Conservation (phyloP, 2,888 invertebrate species). For the Camponotus fellah region DNA sequence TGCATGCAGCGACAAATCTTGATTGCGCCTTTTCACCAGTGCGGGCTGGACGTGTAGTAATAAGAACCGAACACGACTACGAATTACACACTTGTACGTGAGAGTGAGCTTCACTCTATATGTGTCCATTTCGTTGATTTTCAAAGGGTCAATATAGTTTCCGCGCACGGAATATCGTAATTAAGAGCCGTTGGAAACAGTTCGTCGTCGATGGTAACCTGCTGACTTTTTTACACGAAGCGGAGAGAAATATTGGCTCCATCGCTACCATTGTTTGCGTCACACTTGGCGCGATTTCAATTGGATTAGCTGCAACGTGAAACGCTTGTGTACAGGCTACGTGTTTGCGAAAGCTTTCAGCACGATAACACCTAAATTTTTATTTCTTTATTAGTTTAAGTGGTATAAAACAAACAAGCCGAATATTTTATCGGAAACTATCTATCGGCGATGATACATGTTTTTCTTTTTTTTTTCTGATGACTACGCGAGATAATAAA, state of each 20-base stretch:
- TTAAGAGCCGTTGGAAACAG: slow-evolving; percentile 60
- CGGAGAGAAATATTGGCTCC: slow-evolving; percentile 55
- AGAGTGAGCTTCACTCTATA: slow-evolving; percentile 37
- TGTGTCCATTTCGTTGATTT: slow-evolving; percentile 64
- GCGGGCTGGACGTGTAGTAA: slow-evolving; percentile 62
- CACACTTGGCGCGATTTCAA: slow-evolving; percentile 57
- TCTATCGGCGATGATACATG: neutral
- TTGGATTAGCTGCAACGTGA: slow-evolving; percentile 55
- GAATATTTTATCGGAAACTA: slow-evolving; percentile 45
- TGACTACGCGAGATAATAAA: slow-evolving; percentile 11
- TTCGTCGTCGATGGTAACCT: slow-evolving; percentile 48
- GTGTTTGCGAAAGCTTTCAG: slow-evolving; percentile 54
- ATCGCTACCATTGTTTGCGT: slow-evolving; percentile 54
- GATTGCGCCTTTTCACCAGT: slow-evolving; percentile 75
- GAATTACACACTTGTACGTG: slow-evolving; percentile 24
- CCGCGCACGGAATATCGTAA: slow-evolving; percentile 56
- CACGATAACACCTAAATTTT: slow-evolving; percentile 55
- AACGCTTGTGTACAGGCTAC: slow-evolving; percentile 53
- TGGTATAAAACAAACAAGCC: slow-evolving; percentile 42
- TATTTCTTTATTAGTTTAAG: slow-evolving; percentile 55
- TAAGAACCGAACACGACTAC: slow-evolving; percentile 53
- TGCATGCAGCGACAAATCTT: slow-evolving; percentile 68
- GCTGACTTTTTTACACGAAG: slow-evolving; percentile 49
- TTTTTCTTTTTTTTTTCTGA: neutral
- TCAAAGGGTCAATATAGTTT: slow-evolving; percentile 67